Conservation (phyloP, 2,888 invertebrate genomes). For the Drosophila koepferae region DNA sequence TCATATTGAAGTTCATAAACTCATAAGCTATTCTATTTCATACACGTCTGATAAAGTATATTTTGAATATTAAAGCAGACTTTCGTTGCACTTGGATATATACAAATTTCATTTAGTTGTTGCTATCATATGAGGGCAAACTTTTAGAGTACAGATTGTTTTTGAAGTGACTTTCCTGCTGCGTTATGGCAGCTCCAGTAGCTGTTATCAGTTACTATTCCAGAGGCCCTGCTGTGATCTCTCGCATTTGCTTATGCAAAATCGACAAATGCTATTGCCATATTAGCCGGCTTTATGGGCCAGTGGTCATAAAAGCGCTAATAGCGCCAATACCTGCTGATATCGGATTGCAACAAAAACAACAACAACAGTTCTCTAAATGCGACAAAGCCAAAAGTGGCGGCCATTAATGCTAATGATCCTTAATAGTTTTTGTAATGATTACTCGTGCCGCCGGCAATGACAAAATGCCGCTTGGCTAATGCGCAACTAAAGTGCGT, state of each 20-base stretch:
- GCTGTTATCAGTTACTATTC: constrained; percentile 23
- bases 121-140: background rate
- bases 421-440: constrained; percentile 50
- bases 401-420: constrained; percentile 62
- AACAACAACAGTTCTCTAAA: constrained; percentile 15
- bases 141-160: background rate
- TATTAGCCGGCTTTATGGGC: constrained; percentile 68
- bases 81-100: background rate
- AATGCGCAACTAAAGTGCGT: constrained; percentile 16
- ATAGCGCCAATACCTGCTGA: constrained; percentile 42
- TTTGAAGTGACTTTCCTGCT: constrained; percentile 36
- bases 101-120: background rate
- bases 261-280: constrained; percentile 55
- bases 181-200: constrained; percentile 31
- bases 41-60: background rate
- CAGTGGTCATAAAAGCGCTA: constrained; percentile 41
- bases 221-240: constrained; percentile 40
- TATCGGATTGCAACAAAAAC: constrained; percentile 20
- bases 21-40: background rate
- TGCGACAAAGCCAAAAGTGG: constrained; percentile 40
- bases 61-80: background rate
- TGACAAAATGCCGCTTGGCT: constrained; percentile 51
- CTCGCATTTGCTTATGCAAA: constrained; percentile 36
- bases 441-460: constrained; percentile 11
- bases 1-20: background rate